Evolutionary conservation across 2,888 invertebrate species (phyloP), one percentile per base, ranked within the genome.

Genomic region (Nemurella pictetii): DNA sequence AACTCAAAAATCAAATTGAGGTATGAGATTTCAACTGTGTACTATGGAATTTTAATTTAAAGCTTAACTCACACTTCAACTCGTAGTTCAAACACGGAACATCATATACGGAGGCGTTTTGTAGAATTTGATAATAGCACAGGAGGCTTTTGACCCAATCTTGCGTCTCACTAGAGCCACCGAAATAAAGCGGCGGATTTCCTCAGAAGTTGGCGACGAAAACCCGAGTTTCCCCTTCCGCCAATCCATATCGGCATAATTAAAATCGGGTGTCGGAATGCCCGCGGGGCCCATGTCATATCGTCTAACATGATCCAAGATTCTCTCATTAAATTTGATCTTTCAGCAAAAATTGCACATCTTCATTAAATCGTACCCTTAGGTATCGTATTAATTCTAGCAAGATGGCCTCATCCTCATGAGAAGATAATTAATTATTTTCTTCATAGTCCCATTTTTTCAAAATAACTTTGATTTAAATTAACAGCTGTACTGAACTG

Each of bases 291-390:
- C 83, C n/a, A 84, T 80, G 84, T 28, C 84, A 84, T 84, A 84
- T 84, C 84, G 80, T 29, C 80, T 84, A 81, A 84, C 84, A 81
- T 32, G 81, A 20, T 29, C 78, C 25, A 27, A 5, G 74, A 73
- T n/a, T 80, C 72, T 80, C 84, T 84, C 84, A 84, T 84, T 84
- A 84, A 84, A 84, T 84, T 81, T 81, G 84, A 84, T 84, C 81
- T 80, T n/a, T 27, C 27, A 84, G 84, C 80, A 55, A 73, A 84
- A 84, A 84, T 73, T 72, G 81, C 81, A 82, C 81, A 82, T 84
- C 81, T 84, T 73, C 81, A 84, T 84, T 84, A 84, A 81, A 78
- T 55, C 55, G 20, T 55, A 55, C 55, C 55, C 55, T 55, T 55
- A 20, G 55, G 55, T 55, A 20, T 55, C 55, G 55, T 7, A 55